Evolutionary conservation across 2,888 invertebrate species (phyloP), one percentile per base, ranked within the genome.

Genomic region (Drosophila recens): DNA sequence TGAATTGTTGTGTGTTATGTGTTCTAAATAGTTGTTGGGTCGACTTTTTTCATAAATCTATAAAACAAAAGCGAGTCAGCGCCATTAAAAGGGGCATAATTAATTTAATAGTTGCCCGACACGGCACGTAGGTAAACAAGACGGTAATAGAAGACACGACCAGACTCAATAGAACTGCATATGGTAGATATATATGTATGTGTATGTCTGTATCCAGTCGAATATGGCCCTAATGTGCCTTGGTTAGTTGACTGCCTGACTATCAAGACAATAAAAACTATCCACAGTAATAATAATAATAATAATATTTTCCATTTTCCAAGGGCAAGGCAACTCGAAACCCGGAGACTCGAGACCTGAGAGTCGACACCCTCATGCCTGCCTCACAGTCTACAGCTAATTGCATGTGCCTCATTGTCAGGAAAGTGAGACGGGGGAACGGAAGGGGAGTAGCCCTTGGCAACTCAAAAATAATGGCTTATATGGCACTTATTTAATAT

Each of bases 31-130:
- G 40, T 54, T 57, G 10, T 20, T 43, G 42, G 36, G 34, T 48
- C 38, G 38, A 61, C 48, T 67, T 49, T 54, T 69, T 76, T 56
- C 58, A 84, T 81, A 76, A 84, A 82, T 76, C 73, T 70, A 84
- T 79, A 69, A 81, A 68, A 64, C 57, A 65, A 38, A 51, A 59
- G 46, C 67, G 42, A 72, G 63, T 49, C 72, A 67, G 63, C 66
- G 67, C 67, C 72, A 80, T 86, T 75, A 88, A 80, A 69, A 59
- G 51, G 45, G 54, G 57, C 71, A 72, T 86, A 86, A 80, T 88
- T 85, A 83, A 89, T 86, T 85, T 88, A 79, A 85, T 85, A 76
- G 81, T 72, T 27, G 53, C 45, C 67, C 58, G 68, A 72, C 84
- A 83, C 61, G 84, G 67, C 78, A 86, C 68, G 64, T 59, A 79